Base-by-base conservation (phyloP, 2,113 vertebrate genomes). In the Forbesichthys agassizii region DNA sequence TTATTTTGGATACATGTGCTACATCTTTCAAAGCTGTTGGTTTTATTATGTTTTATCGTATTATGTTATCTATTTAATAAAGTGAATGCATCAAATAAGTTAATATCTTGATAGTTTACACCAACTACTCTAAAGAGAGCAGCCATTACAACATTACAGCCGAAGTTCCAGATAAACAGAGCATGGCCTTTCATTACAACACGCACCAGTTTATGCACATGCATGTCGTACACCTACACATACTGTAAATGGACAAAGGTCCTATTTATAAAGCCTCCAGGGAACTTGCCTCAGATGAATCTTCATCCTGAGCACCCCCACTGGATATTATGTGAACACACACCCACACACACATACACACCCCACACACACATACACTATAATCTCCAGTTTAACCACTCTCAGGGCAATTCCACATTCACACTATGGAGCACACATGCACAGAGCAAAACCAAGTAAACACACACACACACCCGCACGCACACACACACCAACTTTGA, bases 261-360 rank as follows among this genome's bases (percentile, higher is more conserved):
- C 36, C 64, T 66, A 69, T 80, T 82, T 78, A 75, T 69, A 49
- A 60, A 78, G 70, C 80, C 7, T 85, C 72, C 71, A 81, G 71
- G 81, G 81, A 84, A 71, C 73, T 80, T 81, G 84, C 79, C 77
- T 79, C 74, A 74, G 77, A 74, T 75, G 69, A 69, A 80, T 75
- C 71, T 78, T 86, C 76, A 81, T 71, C 51, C 16, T 79, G 79
- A 80, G 69, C 56, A 77, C 77, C 78, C 74, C 69, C 14, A 13
- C 74, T 71, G 54, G 74, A 79, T 71, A 71, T 73, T 42, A 53
- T 51, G 53, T 64, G 46, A 66, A 60, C 10, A 49, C 58, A n/a
- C 59, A 74, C 54, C 33, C 67, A 65, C 65, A 49, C 59, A 74
- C 63, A 54, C 42, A 68, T 53, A 59, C 55, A 59, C 36, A 20